Evolutionary conservation across 2,113 vertebrate genomes (phyloP), one percentile per base, ranked within the genome.

Genomic region (Talpa occidentalis): DNA sequence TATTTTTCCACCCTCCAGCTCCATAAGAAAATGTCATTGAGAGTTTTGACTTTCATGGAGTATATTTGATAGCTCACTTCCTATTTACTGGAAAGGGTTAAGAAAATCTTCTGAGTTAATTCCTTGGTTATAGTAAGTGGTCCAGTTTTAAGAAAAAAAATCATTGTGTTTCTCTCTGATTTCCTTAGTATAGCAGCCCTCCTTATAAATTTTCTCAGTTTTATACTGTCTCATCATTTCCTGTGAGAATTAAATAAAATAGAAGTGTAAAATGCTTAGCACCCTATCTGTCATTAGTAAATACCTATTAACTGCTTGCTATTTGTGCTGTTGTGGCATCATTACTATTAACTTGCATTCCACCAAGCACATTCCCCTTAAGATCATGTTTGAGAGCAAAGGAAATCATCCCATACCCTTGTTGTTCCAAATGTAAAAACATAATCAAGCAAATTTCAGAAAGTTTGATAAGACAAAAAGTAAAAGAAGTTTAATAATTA

Each of bases 1-100:
- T 95, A 97, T 96, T 97, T 95, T 97, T 97, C 97, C 93, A 56
- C 91, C 62, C 37, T 86, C 93, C 96, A 93, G 79, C 21, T 77
- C 14, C 28, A 21, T 81, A 40, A 90, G 42, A 94, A 94, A 85
- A 93, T 76, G n/a, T 59, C 47, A 90, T 49, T 77, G 95, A 72
- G n/a, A 81, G 11, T 59, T 90, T 80, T 87, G 42, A 32, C 24
- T 94, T 93, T 90, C 9, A 10, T 30, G 30, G 35, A 40, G 14
- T 32, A 26, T 77, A 87, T 94, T 70, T 85, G 40, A 28, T 88
- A 89, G 60, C 3, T 83, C 24, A 78, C 5, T 78, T 85, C 19
- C 6, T 60, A 64, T 28, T 82, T 92, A 30, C 22, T 37, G 1
- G 32, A 73, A 91, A 89, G 10, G 0, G 30, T 73, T 88, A 91